Conservation (phyloP, 2,888 invertebrate genomes). For the Hedya salicella region DNA sequence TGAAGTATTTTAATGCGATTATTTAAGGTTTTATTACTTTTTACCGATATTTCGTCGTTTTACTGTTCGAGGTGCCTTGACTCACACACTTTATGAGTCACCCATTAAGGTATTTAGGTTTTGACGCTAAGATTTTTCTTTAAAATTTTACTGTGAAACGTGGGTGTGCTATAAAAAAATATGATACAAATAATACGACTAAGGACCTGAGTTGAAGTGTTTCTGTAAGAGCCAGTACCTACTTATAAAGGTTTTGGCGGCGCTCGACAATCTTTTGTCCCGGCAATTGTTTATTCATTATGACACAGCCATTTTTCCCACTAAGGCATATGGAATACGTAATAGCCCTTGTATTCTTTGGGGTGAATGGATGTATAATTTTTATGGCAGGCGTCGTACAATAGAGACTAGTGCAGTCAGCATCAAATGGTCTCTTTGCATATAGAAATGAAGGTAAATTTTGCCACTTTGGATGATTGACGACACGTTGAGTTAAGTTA, state of each 20-base stretch:
- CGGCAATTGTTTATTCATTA: slow-evolving; percentile 48
- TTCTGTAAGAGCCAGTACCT: slow-evolving; percentile 46
- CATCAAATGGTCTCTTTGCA: too few species aligned
- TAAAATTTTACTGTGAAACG: slow-evolving; percentile 36
- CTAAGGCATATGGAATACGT: slow-evolving; percentile 22
- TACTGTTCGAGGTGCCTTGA: slow-evolving; percentile 45
- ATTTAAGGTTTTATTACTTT: slow-evolving; percentile 51
- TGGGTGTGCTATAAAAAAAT: slow-evolving; percentile 32
- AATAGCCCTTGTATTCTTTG: slow-evolving; percentile 41
- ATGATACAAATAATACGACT: slow-evolving; percentile 36
- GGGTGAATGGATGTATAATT: slow-evolving; percentile 46
- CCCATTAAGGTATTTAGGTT: slow-evolving; percentile 51
- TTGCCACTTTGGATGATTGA: too few species aligned
- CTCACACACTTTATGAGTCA: slow-evolving; percentile 48
- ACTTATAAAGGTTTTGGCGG: slow-evolving; percentile 45
- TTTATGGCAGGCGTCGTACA: slow-evolving; percentile 10
- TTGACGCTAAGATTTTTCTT: slow-evolving; percentile 41
- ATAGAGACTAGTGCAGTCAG: too few species aligned
- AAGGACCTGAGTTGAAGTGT: slow-evolving; percentile 45
- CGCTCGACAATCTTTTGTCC: slow-evolving; percentile 46
- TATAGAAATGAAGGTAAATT: too few species aligned
- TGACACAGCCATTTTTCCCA: slow-evolving; percentile 46
- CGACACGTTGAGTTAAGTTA: too few species aligned
- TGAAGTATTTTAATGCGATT: slow-evolving; percentile 60
- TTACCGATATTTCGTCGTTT: slow-evolving; percentile 51